Percentiles rank a stretch among this genome's conserved stretches.
phyloP scores from a whole-genome alignment of 92 coral and sea anemone genomes.

The Pocillopora grandis region DNA sequence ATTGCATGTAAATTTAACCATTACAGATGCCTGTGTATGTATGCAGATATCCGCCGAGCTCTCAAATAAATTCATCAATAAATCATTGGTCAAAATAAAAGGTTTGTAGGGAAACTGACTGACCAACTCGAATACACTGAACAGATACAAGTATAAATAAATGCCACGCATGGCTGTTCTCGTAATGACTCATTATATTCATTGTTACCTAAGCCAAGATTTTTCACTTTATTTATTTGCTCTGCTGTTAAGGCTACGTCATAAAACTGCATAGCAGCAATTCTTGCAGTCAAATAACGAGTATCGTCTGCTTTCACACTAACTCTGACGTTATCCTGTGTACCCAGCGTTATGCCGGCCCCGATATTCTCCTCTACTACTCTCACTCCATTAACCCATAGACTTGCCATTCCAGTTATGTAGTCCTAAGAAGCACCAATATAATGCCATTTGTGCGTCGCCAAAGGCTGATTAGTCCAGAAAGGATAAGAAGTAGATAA shows the following conservation, averaged over 20 bases:
- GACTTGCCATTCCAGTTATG: not conserved
- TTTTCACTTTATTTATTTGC: not conserved
- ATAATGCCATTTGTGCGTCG: not conserved
- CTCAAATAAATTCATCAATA: too few species aligned
- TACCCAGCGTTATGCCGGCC: not conserved
- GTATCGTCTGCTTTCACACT: not conserved
- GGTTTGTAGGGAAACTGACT: too few species aligned
- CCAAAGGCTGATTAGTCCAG: not conserved
- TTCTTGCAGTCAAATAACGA: not conserved
- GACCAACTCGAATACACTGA: too few species aligned
- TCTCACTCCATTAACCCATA: not conserved
- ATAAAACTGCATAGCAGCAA: constrained; percentile 1
- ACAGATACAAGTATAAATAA: too few species aligned
- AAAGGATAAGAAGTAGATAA: not conserved
- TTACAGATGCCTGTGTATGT: too few species aligned
- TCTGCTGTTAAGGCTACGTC: not conserved
- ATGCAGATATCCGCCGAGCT: too few species aligned
- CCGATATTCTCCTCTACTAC: not conserved
- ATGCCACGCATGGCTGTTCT: too few species aligned
- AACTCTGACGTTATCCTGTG: not conserved
- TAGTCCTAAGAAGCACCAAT: constrained; percentile 1
- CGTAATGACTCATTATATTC: not conserved
- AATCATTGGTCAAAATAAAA: too few species aligned
- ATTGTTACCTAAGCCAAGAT: not conserved
- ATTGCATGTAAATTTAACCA: too few species aligned